These are phyloP conservation scores for Petrocephalus schoutedeni DNA, from an alignment of 2,797 vertebrate genomes.

Conservation along the genomic window DNA sequence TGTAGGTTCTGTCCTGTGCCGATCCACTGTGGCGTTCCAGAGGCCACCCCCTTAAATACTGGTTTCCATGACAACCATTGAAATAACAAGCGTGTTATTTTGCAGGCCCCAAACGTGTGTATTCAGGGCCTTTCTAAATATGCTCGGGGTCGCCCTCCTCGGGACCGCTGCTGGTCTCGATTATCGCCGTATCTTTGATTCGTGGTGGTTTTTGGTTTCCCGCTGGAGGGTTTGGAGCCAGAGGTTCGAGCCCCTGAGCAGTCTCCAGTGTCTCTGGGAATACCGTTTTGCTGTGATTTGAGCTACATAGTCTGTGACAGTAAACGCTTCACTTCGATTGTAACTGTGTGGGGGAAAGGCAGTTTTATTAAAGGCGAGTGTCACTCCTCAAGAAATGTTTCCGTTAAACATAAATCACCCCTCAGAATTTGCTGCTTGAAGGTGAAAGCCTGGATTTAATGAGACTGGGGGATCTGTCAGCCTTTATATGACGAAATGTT, in stretches of 20 bases:
- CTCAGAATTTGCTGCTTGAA: neutral
- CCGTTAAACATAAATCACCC: neutral
- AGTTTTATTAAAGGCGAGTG: neutral
- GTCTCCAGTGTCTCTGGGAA: neutral
- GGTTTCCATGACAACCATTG: slow-evolving; percentile 15
- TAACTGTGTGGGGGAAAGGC: neutral
- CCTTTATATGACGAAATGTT: neutral
- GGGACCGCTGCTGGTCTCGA: neutral
- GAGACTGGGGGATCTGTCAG: neutral
- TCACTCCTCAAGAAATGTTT: neutral
- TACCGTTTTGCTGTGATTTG: neutral
- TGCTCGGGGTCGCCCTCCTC: neutral
- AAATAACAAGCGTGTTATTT: slow-evolving; percentile 7
- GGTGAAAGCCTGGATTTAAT: neutral
- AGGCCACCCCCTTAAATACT: neutral
- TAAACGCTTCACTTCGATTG: neutral
- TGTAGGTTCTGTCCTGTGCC: neutral
- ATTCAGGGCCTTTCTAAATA: neutral
- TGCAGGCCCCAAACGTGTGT: neutral
- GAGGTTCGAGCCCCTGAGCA: neutral
- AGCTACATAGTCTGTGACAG: neutral
- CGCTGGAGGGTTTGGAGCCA: neutral
- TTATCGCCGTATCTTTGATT: neutral
- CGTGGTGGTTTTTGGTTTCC: neutral
- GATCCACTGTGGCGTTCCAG: neutral